These are phyloP conservation scores for Camponotus floridanus DNA, from an alignment of 1,140 invertebrate genomes.

Conservation along the genomic window DNA sequence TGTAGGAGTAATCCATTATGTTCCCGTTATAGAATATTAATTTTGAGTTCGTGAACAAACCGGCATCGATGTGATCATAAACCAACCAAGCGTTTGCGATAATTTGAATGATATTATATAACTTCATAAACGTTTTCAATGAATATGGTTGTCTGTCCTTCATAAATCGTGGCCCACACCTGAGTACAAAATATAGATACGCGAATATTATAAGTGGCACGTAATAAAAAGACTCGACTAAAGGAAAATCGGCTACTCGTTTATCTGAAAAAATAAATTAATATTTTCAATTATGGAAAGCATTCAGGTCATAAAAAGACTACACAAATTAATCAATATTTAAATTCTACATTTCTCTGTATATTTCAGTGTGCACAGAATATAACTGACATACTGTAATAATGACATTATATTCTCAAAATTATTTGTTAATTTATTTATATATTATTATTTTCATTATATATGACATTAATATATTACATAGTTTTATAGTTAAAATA, in stretches of 20 bases:
- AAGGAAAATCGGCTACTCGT: slow-evolving; percentile 26
- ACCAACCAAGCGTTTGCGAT: slow-evolving; percentile 85
- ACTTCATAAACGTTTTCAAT: slow-evolving; percentile 86
- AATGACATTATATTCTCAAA: neutral
- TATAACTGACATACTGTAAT: neutral
- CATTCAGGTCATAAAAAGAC: neutral
- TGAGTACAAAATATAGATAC: slow-evolving; percentile 85
- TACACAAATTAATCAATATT: neutral
- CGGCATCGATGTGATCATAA: slow-evolving; percentile 75
- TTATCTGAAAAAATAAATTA: slow-evolving; percentile 62
- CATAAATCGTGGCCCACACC: slow-evolving; percentile 88
- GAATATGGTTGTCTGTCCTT: slow-evolving; percentile 87
- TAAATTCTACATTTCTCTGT: neutral
- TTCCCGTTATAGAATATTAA: slow-evolving; percentile 65
- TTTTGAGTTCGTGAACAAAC: slow-evolving; percentile 68
- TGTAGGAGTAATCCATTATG: slow-evolving; percentile 25
- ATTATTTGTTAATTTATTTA: neutral
- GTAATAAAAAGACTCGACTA: slow-evolving; percentile 35
- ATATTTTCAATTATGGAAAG: neutral
- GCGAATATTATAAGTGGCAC: slow-evolving; percentile 59
- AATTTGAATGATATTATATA: slow-evolving; percentile 89
- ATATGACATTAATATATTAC: neutral
- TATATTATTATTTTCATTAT: neutral
- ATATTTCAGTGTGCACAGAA: neutral
- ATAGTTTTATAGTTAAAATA: neutral